phyloP scores from a whole-genome alignment of 2,888 invertebrate species.

The Drosophila picticornis region DNA sequence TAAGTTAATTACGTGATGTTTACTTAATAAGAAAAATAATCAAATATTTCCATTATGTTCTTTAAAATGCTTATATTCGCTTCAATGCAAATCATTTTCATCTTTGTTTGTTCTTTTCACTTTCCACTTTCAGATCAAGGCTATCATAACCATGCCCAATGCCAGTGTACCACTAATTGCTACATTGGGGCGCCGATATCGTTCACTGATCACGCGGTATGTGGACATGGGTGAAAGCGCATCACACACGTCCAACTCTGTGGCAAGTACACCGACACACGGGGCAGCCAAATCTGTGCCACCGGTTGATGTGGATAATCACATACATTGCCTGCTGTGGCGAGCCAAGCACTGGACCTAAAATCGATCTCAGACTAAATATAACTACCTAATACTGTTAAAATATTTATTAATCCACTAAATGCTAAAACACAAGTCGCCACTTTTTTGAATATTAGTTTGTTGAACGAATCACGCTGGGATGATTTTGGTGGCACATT shows the following conservation, averaged over 20 bases:
- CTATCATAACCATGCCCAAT: conserved; percentile 87
- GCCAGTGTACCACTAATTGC: conserved; percentile 87
- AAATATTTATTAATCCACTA: conserved; percentile 45
- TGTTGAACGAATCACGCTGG: conserved; percentile 18
- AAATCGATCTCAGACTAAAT: conserved; percentile 57
- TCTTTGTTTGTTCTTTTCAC: not conserved
- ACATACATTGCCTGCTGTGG: conserved; percentile 84
- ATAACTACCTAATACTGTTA: conserved; percentile 41
- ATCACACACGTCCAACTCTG: conserved; percentile 33
- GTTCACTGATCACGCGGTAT: conserved; percentile 90
- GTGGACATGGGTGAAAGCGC: conserved; percentile 86
- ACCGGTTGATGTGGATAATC: conserved; percentile 81
- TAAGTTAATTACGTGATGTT: not conserved
- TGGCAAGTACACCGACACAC: conserved; percentile 70
- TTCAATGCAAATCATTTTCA: not conserved
- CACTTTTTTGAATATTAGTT: conserved; percentile 12
- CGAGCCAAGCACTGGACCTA: conserved; percentile 84
- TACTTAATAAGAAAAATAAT: not conserved
- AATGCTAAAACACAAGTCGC: conserved; percentile 3
- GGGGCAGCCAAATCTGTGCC: conserved; percentile 68
- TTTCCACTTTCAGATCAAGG: conserved; percentile 86
- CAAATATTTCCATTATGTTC: not conserved
- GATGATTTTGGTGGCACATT: conserved; percentile 30
- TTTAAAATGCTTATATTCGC: not conserved
- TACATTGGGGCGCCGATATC: conserved; percentile 93